A percentile compares a stretch with the other conserved stretches of the same genome.
phyloP scores from a whole-genome alignment of 1,140 invertebrate species.

The Drosophila littoralis region DNA sequence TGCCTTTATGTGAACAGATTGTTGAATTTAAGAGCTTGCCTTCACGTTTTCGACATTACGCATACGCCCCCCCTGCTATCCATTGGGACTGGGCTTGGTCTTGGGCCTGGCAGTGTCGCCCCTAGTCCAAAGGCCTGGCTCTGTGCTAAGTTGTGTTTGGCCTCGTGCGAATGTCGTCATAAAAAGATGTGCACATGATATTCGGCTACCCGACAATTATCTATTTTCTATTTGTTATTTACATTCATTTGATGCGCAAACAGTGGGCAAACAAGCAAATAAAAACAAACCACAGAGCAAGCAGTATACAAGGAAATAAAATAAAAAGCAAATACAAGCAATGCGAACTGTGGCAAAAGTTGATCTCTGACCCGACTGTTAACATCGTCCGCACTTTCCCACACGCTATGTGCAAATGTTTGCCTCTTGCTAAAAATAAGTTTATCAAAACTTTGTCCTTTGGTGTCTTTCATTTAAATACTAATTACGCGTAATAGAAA shows the following conservation, averaged over 20 bases:
- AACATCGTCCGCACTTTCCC: neutral
- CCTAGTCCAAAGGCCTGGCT: neutral
- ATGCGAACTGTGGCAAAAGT: slow-evolving; percentile 1
- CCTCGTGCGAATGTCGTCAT: slow-evolving; percentile 7
- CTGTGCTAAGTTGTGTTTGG: neutral
- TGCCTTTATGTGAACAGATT: neutral
- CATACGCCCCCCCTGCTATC: slow-evolving; percentile 11
- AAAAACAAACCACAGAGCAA: slow-evolving; percentile 34
- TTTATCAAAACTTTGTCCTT: slow-evolving; percentile 65
- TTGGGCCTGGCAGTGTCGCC: neutral
- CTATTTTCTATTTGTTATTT: slow-evolving; percentile 53
- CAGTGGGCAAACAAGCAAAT: slow-evolving; percentile 51
- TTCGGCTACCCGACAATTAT: slow-evolving; percentile 27
- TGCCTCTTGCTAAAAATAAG: slow-evolving; percentile 9
- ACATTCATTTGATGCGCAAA: slow-evolving; percentile 53
- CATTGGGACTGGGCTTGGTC: neutral
- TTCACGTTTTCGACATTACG: neutral
- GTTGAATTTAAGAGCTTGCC: slow-evolving; percentile 1
- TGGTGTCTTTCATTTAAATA: slow-evolving; percentile 57
- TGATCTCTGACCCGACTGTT: neutral
- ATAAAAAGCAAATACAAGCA: slow-evolving; percentile 1
- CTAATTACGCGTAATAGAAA: slow-evolving; percentile 57
- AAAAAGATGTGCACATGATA: slow-evolving; percentile 19
- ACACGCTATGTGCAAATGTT: neutral
- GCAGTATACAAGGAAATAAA: slow-evolving; percentile 2